Evolutionary conservation across 2,113 vertebrate genomes (phyloP).

Genomic region (Ptilonorhynchus violaceus): DNA sequence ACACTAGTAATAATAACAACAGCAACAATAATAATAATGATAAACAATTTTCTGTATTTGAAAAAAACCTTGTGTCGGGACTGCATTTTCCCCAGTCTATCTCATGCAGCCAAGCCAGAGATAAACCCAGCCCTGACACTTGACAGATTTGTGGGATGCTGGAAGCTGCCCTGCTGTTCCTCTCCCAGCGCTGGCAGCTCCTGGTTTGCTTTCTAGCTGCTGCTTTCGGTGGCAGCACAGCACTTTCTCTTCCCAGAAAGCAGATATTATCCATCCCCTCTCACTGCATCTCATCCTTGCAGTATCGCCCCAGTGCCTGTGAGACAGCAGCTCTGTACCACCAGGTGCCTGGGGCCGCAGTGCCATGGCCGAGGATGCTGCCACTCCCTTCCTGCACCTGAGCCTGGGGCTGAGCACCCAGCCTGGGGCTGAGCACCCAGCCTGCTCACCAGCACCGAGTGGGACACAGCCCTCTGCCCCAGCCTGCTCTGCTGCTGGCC

Average conservation of each 20-base stretch:
- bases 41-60: background rate
- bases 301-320: background rate
- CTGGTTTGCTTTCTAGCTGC: background rate
- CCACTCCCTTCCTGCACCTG: background rate
- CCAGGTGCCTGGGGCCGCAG: background rate
- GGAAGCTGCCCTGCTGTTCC: background rate
- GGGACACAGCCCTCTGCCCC: background rate
- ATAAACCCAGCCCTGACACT: background rate
- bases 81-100: background rate
- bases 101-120: background rate
- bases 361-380: background rate
- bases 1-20: background rate
- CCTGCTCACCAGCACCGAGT: accelerated
- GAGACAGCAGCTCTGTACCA: background rate
- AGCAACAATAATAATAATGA: background rate
- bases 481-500: background rate
- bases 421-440: background rate
- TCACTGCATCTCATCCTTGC: background rate
- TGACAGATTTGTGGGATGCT: background rate
- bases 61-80: background rate
- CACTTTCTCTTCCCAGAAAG: background rate
- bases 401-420: background rate
- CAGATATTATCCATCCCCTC: background rate
- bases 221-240: background rate
- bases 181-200: background rate